phyloP scores from a whole-genome alignment of 2,888 invertebrate genomes.

The Siphlonurus alternatus region DNA sequence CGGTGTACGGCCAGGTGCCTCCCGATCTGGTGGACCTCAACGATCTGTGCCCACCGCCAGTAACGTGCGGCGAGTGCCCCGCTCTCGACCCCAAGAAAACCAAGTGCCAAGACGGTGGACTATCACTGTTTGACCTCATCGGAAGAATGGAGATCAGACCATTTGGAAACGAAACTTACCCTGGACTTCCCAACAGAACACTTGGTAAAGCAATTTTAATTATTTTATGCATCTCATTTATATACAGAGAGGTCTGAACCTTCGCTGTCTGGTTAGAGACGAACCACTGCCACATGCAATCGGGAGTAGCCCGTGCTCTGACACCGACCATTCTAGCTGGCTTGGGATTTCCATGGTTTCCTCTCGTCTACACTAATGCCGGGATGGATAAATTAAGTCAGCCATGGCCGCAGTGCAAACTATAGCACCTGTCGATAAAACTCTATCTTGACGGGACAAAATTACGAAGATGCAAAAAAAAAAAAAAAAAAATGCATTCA shows the following conservation, averaged over 20 bases:
- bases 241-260: too few species aligned
- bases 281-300: neutral
- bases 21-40: conserved; percentile 39
- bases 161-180: conserved; percentile 39
- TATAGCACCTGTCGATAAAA: too few species aligned
- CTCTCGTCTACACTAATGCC: too few species aligned
- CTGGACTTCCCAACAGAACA: conserved; percentile 33
- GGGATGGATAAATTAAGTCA: too few species aligned
- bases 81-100: conserved; percentile 25
- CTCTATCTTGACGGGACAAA: too few species aligned
- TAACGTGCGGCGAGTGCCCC: conserved; percentile 43
- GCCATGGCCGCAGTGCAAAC: too few species aligned
- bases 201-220: conserved; percentile 25
- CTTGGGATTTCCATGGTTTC: too few species aligned
- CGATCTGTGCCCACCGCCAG: conserved; percentile 41
- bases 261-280: too few species aligned
- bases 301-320: too few species aligned
- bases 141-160: conserved; percentile 34
- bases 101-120: conserved; percentile 38
- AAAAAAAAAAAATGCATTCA: too few species aligned
- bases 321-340: too few species aligned
- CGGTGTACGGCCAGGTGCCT: conserved; percentile 40
- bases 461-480: too few species aligned
- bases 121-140: conserved; percentile 38
- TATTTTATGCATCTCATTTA: neutral